Base-by-base conservation (phyloP, 35 echinoderm and acorn worm species). In the Nesometra sesokonis region DNA sequence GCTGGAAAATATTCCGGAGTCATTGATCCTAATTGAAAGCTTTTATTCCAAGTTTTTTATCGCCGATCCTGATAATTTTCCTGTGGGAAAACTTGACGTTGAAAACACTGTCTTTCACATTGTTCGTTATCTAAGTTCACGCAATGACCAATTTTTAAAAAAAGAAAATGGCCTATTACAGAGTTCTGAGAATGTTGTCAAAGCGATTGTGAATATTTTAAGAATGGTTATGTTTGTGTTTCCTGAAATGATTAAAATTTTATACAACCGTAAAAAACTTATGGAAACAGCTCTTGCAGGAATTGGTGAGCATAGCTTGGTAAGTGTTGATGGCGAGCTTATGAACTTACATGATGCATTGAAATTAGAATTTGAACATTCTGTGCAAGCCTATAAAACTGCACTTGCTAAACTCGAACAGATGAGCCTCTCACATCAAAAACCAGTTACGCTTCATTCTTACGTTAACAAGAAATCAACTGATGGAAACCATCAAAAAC, bases 21-120 rank as follows among this genome's bases (percentile, higher is more conserved):
- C 92, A 0, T 43, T 98, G 23, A 84, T 92, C 11, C 29, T 93
- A 3, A 32, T 98, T 11, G 95, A 98, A 86, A 98, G 95, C 82
- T 36, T 98, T 23, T 98, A 94, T 47, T 98, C 95, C 0, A 94
- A 92, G 57, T 78, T 98, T 19, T 98, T 98, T 80, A 80, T 98
- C 34, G 34, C 90, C 15, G 85, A 90, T 82, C 80, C 90, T 8
- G 88, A 93, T 33, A 88, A 81, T 36, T 93, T 98, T 36, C 95
- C 95, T 36, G 40, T 92, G 0, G 90, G 89, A 0, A 88, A 93
- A 79, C 39, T 98, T 34, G 84, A 82, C 30, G 88, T 98, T 13
- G 95, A 98, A 37, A 80, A 80, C 11, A 89, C 88, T 47, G 90
- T 98, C 15, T 91, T 98, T 47, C 95, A 93, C 23, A 94, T 98